Percentiles rank a stretch among this genome's conserved stretches.
Evolutionary conservation across 2,113 vertebrate species (phyloP).

Genomic region (Nesoenas mayeri): DNA sequence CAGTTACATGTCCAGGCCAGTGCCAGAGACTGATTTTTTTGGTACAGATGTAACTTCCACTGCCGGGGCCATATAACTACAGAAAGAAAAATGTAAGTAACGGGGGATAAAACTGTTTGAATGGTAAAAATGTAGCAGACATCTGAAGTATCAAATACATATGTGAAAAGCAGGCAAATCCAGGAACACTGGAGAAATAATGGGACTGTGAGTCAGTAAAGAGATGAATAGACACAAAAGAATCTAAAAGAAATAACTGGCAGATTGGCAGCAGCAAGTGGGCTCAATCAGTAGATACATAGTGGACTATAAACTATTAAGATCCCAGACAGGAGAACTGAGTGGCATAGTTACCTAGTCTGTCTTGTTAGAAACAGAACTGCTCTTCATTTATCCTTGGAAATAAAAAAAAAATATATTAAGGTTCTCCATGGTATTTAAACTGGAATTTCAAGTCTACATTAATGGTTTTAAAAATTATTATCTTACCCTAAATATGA

Average conservation of each 20-base stretch:
- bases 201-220: neutral
- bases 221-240: neutral
- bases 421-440: neutral
- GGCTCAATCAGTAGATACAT: neutral
- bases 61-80: neutral
- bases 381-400: neutral
- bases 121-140: neutral
- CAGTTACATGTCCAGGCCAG: neutral
- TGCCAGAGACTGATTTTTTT: neutral
- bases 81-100: neutral
- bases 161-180: neutral
- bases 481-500: neutral
- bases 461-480: neutral
- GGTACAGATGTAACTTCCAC: neutral
- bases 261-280: neutral
- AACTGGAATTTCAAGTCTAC: neutral
- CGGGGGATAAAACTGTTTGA: fast-evolving
- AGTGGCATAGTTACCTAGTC: neutral
- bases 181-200: neutral
- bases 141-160: neutral
- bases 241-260: neutral
- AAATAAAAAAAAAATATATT: neutral
- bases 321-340: neutral
- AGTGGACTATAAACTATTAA: neutral
- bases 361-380: neutral